phyloP scores from a whole-genome alignment of 92 coral and sea anemone species.

The Heteractis magnifica region DNA sequence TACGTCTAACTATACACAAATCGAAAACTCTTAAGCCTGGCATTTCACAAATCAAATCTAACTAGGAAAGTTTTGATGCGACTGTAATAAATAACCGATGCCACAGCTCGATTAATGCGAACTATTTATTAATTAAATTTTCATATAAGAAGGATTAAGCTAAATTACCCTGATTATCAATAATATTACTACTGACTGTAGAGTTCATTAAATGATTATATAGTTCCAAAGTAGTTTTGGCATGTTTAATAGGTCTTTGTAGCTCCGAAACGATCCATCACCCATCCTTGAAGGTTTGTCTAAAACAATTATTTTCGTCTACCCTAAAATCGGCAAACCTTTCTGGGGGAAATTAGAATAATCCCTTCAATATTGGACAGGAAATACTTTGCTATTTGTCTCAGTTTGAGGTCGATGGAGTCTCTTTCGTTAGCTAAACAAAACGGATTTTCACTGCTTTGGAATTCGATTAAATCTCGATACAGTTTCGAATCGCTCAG shows the following conservation, averaged over 20 bases:
- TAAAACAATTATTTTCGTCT: not conserved
- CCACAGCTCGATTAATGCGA: not conserved
- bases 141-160: slow-evolving; percentile 3
- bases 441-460: not conserved
- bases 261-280: not conserved
- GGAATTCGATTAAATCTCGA: not conserved
- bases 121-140: not conserved
- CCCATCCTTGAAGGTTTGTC: not conserved
- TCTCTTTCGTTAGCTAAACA: not conserved
- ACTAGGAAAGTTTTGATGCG: not conserved
- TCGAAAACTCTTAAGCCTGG: not conserved
- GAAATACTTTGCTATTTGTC: not conserved
- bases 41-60: not conserved
- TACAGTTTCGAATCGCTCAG: no score
- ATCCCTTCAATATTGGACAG: not conserved
- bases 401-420: not conserved
- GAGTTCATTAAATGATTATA: not conserved
- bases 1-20: not conserved
- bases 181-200: not conserved
- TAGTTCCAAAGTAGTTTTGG: not conserved
- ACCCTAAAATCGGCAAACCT: not conserved
- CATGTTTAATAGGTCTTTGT: not conserved
- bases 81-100: not conserved
- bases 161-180: not conserved
- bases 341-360: not conserved